A percentile compares a stretch with the other conserved stretches of the same genome.
These are phyloP conservation scores for Brachionus manjavacas DNA, from an alignment of 1,140 invertebrate genomes.

Conservation along the genomic window DNA sequence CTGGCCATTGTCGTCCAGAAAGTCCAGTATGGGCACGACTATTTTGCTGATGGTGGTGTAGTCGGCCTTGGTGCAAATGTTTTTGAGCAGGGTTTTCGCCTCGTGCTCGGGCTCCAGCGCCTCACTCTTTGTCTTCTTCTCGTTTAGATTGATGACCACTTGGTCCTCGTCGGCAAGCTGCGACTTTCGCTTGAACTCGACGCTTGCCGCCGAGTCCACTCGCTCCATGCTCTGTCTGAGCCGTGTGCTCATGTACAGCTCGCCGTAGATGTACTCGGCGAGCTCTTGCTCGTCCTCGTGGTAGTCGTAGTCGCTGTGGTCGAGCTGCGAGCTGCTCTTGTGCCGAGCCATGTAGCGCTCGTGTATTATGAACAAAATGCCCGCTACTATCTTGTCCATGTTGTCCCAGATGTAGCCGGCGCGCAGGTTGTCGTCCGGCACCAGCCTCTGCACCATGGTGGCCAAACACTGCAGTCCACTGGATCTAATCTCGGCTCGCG, in stretches of 20 bases:
- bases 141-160: neutral
- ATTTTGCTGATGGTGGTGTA: slow-evolving; percentile 39
- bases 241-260: neutral
- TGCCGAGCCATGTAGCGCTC: neutral
- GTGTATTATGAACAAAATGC: slow-evolving; percentile 2
- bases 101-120: neutral
- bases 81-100: slow-evolving; percentile 22
- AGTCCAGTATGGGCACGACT: neutral
- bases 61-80: slow-evolving; percentile 10
- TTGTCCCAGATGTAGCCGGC: slow-evolving; percentile 40
- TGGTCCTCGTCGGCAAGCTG: neutral
- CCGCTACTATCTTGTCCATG: slow-evolving; percentile 24
- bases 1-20: slow-evolving; percentile 20
- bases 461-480: slow-evolving; percentile 34
- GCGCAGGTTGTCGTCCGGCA: neutral
- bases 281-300: neutral
- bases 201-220: neutral
- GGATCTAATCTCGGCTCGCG: neutral
- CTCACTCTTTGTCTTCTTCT: neutral
- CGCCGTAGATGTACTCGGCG: neutral
- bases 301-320: neutral
- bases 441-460: neutral
- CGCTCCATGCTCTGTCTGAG: neutral
- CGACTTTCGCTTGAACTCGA: too few relatives aligned
- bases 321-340: neutral